Evolutionary conservation across 2,797 vertebrate species (phyloP).

Genomic region (Denticeps clupeoides): DNA sequence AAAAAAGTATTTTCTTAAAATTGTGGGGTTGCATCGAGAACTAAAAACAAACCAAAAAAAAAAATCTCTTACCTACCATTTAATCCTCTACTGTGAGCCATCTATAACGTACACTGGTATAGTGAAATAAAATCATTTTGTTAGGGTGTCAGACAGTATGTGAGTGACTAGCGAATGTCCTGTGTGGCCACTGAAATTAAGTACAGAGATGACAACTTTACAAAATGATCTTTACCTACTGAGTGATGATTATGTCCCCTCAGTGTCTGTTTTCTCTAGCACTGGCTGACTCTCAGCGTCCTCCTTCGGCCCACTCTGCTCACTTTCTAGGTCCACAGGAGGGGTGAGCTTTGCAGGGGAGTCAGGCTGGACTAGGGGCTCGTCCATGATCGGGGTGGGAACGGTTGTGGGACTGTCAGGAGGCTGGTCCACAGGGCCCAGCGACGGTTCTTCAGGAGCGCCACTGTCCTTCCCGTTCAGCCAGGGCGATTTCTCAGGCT

Average conservation of each 20-base stretch:
- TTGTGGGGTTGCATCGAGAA: slow-evolving; percentile 69
- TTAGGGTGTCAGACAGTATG: slow-evolving; percentile 79
- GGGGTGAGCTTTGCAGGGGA: slow-evolving; percentile 50
- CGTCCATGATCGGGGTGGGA: slow-evolving; percentile 5
- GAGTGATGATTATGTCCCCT: slow-evolving; percentile 99
- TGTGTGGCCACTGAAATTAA: slow-evolving; percentile 85
- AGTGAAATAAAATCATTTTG: slow-evolving; percentile 84
- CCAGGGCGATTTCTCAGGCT: slow-evolving; percentile 65
- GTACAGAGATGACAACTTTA: slow-evolving; percentile 99
- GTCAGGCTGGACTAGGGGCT: slow-evolving; percentile 28
- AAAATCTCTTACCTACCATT: slow-evolving; percentile 74
- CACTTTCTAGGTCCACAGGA: slow-evolving; percentile 75
- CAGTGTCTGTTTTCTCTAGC: slow-evolving; percentile 99
- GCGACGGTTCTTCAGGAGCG: slow-evolving; percentile 45
- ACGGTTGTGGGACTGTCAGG: slow-evolving; percentile 13
- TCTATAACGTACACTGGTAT: slow-evolving; percentile 94
- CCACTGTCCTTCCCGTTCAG: slow-evolving; percentile 74
- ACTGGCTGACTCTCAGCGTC: slow-evolving; percentile 95
- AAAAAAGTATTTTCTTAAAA: slow-evolving; percentile 56
- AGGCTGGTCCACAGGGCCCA: slow-evolving; percentile 30
- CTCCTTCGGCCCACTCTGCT: slow-evolving; percentile 85
- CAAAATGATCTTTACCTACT: slow-evolving; percentile 99
- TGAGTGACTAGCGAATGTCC: slow-evolving; percentile 73
- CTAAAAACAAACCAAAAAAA: slow-evolving; percentile 67
- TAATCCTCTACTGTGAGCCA: slow-evolving; percentile 76